These are phyloP conservation scores for Urosaurus nigricauda DNA, from an alignment of 2,797 vertebrate species.

Conservation along the genomic window DNA sequence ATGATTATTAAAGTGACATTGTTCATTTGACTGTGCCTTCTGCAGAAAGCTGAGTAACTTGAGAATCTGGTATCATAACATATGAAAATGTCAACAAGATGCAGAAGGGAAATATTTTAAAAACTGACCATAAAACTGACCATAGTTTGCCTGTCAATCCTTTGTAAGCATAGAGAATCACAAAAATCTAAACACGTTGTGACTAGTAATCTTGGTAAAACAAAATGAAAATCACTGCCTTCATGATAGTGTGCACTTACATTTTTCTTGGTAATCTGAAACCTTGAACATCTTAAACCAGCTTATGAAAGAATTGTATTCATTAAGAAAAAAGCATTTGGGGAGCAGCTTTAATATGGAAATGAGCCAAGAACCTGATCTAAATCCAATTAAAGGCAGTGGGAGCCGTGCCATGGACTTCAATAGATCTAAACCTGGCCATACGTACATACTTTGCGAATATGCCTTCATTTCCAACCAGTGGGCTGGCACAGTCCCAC, in stretches of 20 bases:
- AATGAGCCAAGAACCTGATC: not conserved
- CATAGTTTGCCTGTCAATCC: conserved; percentile 15
- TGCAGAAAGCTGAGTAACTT: no score
- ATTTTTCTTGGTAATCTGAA: not conserved
- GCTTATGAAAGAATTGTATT: not conserved
- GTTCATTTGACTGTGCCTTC: not conserved
- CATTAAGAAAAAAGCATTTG: not conserved
- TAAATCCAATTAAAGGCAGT: conserved; percentile 26
- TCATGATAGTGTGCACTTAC: not conserved
- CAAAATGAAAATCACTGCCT: not conserved
- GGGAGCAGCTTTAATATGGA: not conserved
- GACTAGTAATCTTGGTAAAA: not conserved
- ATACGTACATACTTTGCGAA: conserved; percentile 34
- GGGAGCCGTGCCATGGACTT: not conserved
- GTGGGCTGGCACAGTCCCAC: conserved; percentile 28
- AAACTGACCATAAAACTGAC: conserved; percentile 46
- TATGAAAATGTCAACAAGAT: not conserved
- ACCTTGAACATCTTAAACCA: not conserved
- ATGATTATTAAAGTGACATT: not conserved
- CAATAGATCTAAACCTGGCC: conserved; percentile 8
- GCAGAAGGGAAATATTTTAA: conserved; percentile 9
- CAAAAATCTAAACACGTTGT: not conserved
- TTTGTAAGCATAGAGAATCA: not conserved
- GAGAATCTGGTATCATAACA: not conserved
- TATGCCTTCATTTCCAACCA: conserved; percentile 39